A percentile compares a stretch with the other conserved stretches of the same genome.
phyloP scores from a whole-genome alignment of 2,797 vertebrate genomes.

The Chanos chanos region DNA sequence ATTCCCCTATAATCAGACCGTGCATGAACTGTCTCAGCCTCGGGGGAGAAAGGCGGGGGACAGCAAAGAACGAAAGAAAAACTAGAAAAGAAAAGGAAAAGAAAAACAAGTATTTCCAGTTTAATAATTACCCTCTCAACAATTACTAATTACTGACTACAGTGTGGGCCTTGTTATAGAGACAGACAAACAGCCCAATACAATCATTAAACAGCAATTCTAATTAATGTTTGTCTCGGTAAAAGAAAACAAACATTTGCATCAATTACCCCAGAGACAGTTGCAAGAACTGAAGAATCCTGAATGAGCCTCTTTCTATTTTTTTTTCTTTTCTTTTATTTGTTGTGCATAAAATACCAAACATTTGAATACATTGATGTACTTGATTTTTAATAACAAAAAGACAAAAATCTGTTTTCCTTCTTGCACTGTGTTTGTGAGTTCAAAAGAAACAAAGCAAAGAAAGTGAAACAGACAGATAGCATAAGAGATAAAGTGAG shows the following conservation, averaged over 20 bases:
- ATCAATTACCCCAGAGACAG: conserved; percentile 16
- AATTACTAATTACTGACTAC: conserved; percentile 67
- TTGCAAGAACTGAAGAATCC: conserved; percentile 4
- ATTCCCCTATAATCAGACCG: conserved; percentile 44
- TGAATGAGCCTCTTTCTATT: conserved; percentile 41
- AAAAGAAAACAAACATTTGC: conserved; percentile 33
- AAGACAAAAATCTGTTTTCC: no score
- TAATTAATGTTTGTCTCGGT: conserved; percentile 55
- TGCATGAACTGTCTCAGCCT: conserved; percentile 47
- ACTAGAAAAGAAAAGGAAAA: conserved; percentile 36
- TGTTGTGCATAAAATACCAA: no score
- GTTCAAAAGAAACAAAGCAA: no score
- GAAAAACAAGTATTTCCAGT: conserved; percentile 61
- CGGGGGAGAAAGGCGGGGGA: conserved; percentile 46
- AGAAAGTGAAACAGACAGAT: neutral
- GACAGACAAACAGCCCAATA: conserved; percentile 41
- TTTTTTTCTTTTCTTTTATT: no score
- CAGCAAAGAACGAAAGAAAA: conserved; percentile 18
- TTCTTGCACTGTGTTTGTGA: no score
- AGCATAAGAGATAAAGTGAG: neutral
- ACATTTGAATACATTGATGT: no score
- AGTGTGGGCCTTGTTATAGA: conserved; percentile 50
- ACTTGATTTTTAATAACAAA: no score
- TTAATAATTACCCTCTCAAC: conserved; percentile 53
- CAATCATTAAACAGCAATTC: conserved; percentile 52